Base-by-base conservation (phyloP, 2,888 invertebrate species). In the Linnaemya vulpina region DNA sequence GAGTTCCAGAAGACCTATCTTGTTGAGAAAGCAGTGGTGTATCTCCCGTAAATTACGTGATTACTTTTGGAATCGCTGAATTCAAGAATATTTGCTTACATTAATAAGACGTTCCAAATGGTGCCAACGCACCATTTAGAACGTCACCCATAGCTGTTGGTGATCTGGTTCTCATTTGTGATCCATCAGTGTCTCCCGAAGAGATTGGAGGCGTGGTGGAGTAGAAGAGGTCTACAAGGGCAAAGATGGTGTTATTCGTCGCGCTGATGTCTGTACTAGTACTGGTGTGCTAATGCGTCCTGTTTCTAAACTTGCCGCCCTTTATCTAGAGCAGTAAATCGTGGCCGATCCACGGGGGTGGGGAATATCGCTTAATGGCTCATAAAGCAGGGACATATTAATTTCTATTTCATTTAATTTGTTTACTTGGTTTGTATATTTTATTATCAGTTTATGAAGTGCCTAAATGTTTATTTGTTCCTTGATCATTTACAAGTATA, bases 271-370 rank as follows among this genome's bases (percentile, higher is more conserved):
- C 1, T 51, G 60, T 3, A 89, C 89, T n/a, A 81, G 67, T 3
- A 73, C 70, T 4, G 89, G 88, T 13, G 43, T 87, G 1, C 35
- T 87, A 9, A 87, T 86, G 35, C 86, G 89, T 11, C 86, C 88
- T 10, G 88, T 87, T 5, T 87, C 86, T 0, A 87, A 87, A 77
- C 83, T 89, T 70, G 87, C 87, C 87, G 89, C 90, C n/a, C n/a
- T n/a, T n/a, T n/a, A n/a, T n/a, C n/a, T n/a, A n/a, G n/a, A n/a
- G n/a, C n/a, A n/a, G n/a, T n/a, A n/a, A n/a, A n/a, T n/a, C n/a
- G n/a, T n/a, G n/a, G n/a, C n/a, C n/a, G n/a, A n/a, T n/a, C n/a
- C n/a, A n/a, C n/a, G n/a, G n/a, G n/a, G n/a, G n/a, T n/a, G n/a
- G 30, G 30, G 5, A n/a, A 3, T 30, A 5, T 30, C 30, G 5